Conservation (phyloP, 1,140 invertebrate genomes). For the Platyura marginata region DNA sequence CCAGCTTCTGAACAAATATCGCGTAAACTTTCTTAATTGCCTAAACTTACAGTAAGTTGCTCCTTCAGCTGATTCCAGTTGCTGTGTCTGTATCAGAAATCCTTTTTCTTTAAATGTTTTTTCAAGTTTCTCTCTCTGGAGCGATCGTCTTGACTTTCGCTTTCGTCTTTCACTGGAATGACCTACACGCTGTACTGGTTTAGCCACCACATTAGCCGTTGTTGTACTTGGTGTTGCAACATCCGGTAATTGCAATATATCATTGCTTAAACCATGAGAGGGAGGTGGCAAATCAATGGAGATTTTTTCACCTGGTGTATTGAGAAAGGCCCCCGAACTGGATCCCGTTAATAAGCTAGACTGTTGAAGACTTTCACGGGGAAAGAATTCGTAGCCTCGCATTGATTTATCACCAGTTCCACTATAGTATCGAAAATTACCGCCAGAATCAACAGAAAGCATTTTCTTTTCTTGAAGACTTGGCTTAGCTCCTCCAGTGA, state of each 20-base stretch:
- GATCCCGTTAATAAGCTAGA: slow-evolving; percentile 22
- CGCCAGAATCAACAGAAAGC: slow-evolving; percentile 67
- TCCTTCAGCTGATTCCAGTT: slow-evolving; percentile 75
- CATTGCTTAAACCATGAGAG: slow-evolving; percentile 20
- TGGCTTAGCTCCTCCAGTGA: slow-evolving; percentile 73
- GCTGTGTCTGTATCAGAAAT: slow-evolving; percentile 81
- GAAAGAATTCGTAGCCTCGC: slow-evolving; percentile 58
- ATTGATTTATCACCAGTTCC: slow-evolving; percentile 55
- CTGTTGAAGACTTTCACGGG: slow-evolving; percentile 44
- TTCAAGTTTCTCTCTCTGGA: slow-evolving; percentile 73
- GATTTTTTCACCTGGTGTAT: slow-evolving; percentile 32
- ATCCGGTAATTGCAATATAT: slow-evolving; percentile 26
- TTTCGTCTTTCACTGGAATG: slow-evolving; percentile 27
- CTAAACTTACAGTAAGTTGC: slow-evolving; percentile 87
- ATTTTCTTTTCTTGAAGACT: slow-evolving; percentile 79
- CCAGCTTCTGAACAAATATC: slow-evolving; percentile 82
- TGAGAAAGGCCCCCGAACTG: slow-evolving; percentile 29
- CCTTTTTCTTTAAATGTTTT: slow-evolving; percentile 85
- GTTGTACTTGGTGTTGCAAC: slow-evolving; percentile 17
- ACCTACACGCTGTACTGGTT: slow-evolving; percentile 3
- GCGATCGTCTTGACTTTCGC: slow-evolving; percentile 57
- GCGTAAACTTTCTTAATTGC: slow-evolving; percentile 76
- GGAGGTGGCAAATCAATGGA: slow-evolving; percentile 22
- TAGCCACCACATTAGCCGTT: neutral
- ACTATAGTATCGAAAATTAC: slow-evolving; percentile 71